phyloP scores from a whole-genome alignment of 2,888 invertebrate genomes.

The Acanthococcus lagerstroemiae region DNA sequence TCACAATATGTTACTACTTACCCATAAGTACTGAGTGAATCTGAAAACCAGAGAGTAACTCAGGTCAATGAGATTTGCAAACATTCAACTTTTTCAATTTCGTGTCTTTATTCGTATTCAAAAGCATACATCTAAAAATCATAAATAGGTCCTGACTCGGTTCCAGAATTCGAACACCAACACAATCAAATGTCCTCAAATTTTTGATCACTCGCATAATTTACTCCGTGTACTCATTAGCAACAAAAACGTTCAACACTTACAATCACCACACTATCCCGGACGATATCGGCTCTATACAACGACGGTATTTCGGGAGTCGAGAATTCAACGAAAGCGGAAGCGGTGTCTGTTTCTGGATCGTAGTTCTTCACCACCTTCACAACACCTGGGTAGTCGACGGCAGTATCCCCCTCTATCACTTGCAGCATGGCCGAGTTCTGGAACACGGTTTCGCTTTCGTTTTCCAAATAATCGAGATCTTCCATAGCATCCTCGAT shows the following conservation, averaged over 20 bases:
- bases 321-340: constrained; percentile 4
- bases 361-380: neutral
- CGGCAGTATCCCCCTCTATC: neutral
- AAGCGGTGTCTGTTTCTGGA: neutral
- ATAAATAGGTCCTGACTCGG: no score
- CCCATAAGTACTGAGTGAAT: no score
- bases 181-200: neutral
- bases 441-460: neutral
- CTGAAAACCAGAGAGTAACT: no score
- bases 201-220: neutral
- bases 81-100: no score
- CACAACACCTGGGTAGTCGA: constrained; percentile 8
- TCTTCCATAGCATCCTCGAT: constrained; percentile 17
- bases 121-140: no score
- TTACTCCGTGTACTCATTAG: neutral
- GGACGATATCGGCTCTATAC: neutral
- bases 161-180: no score
- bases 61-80: no score
- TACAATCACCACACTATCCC: neutral
- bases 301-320: constrained; percentile 3
- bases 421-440: neutral
- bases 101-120: no score
- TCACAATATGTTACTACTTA: no score
- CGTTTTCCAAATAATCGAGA: neutral
- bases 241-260: neutral